phyloP scores from a whole-genome alignment of 2,113 vertebrate species.

The Spea multiplicata region DNA sequence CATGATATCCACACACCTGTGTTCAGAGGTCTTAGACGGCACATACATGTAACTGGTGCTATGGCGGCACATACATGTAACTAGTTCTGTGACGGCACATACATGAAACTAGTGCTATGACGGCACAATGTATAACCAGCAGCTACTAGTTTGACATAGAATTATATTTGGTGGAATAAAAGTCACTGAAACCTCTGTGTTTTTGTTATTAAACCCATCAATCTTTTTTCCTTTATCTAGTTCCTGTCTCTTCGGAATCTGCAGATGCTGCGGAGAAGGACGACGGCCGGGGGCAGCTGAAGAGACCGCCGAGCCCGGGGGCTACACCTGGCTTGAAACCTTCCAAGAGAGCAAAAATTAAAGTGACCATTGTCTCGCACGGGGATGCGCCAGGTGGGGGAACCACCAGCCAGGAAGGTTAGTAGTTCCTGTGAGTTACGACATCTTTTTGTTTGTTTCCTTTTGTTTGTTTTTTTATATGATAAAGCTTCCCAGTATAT shows the following conservation, averaged over 20 bases:
- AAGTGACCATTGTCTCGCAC: constrained; percentile 92
- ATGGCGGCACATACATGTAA: too few species aligned
- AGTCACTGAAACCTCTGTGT: not conserved
- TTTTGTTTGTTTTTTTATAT: too few species aligned
- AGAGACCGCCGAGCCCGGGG: constrained; percentile 82
- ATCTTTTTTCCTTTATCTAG: constrained; percentile 55
- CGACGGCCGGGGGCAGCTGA: constrained; percentile 76
- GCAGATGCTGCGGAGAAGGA: constrained; percentile 78
- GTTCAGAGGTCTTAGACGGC: too few species aligned
- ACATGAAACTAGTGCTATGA: too few species aligned
- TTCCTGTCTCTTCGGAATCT: constrained; percentile 82
- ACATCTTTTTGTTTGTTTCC: too few species aligned
- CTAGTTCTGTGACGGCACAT: too few species aligned
- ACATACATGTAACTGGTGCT: too few species aligned
- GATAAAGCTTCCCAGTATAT: too few species aligned
- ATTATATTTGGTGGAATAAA: not conserved
- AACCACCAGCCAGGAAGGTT: constrained; percentile 76
- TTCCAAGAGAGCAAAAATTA: constrained; percentile 93
- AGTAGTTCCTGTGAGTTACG: constrained; percentile 45
- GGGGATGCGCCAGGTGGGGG: constrained; percentile 72
- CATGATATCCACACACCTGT: too few species aligned
- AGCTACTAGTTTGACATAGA: too few species aligned
- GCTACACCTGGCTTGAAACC: constrained; percentile 75
- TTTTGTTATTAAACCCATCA: not conserved
- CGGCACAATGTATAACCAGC: too few species aligned